Percentiles rank a stretch among this genome's conserved stretches.
phyloP scores from a whole-genome alignment of 2,113 vertebrate species.

The Anhinga rufa region DNA sequence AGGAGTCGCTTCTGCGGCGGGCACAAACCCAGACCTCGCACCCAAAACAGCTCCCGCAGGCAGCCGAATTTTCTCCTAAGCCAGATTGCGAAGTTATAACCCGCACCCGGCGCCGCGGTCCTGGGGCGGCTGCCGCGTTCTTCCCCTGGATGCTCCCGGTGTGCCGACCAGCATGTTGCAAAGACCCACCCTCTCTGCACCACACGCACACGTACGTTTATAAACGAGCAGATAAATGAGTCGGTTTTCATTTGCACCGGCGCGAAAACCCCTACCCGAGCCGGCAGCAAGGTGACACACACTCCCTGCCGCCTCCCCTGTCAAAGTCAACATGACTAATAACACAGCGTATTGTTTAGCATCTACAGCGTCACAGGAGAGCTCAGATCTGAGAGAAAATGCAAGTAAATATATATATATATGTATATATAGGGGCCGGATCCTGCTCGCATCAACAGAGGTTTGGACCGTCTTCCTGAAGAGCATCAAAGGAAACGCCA shows the following conservation, averaged over 20 bases:
- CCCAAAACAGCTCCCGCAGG: not conserved
- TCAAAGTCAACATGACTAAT: conserved; percentile 12
- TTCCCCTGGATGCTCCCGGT: not conserved
- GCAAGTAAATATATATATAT: rapidly evolving
- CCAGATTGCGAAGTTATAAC: not conserved
- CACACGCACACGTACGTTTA: not conserved
- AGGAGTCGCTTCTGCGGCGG: not conserved
- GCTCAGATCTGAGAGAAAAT: not conserved
- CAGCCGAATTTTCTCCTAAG: not conserved
- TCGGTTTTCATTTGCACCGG: conserved; percentile 42
- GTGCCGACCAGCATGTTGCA: not conserved
- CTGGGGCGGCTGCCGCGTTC: not conserved
- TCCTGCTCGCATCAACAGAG: not conserved
- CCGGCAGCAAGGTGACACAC: conserved; percentile 20
- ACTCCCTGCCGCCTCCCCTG: not conserved
- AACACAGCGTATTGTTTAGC: not conserved
- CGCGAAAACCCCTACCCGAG: not conserved
- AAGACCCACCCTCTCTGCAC: not conserved
- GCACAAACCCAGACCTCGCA: not conserved
- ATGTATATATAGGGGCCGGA: not conserved
- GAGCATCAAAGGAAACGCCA: not conserved
- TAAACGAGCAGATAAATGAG: conserved; percentile 13
- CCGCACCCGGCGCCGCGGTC: not conserved
- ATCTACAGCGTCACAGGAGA: not conserved
- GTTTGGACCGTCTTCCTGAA: not conserved